Conservation (phyloP, 2,797 vertebrate species). For the Malurus leucopterus region DNA sequence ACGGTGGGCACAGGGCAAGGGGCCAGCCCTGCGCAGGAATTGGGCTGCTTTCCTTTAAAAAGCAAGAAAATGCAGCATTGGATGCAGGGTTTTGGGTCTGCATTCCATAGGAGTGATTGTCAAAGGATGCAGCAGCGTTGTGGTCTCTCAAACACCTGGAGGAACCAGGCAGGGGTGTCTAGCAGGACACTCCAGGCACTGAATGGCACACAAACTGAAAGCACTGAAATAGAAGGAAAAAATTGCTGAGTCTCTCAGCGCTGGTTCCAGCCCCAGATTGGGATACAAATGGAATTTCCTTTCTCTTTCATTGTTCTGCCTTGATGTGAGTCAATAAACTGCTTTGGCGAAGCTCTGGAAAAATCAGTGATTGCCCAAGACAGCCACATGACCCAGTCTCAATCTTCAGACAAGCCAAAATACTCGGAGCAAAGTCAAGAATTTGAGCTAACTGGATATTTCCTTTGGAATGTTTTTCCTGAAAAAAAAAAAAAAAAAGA, state of each 20-base stretch:
- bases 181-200: not conserved
- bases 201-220: not conserved
- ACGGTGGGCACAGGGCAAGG: not conserved
- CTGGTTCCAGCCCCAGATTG: not conserved
- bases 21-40: not conserved
- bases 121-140: not conserved
- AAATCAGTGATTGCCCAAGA: not conserved
- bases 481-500: not conserved
- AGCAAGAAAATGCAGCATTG: accelerated
- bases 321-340: not conserved
- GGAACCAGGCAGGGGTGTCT: not conserved
- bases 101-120: accelerated
- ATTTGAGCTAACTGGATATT: not conserved
- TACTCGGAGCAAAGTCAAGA: not conserved
- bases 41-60: not conserved
- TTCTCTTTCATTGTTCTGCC: not conserved
- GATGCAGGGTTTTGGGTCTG: not conserved
- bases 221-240: not conserved
- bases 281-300: not conserved
- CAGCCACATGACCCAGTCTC: not conserved
- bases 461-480: not conserved
- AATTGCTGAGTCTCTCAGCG: not conserved
- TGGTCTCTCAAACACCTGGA: not conserved
- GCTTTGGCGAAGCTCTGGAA: not conserved
- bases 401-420: not conserved